phyloP scores from a whole-genome alignment of 2,797 vertebrate genomes.

The Artibeus jamaicensis region DNA sequence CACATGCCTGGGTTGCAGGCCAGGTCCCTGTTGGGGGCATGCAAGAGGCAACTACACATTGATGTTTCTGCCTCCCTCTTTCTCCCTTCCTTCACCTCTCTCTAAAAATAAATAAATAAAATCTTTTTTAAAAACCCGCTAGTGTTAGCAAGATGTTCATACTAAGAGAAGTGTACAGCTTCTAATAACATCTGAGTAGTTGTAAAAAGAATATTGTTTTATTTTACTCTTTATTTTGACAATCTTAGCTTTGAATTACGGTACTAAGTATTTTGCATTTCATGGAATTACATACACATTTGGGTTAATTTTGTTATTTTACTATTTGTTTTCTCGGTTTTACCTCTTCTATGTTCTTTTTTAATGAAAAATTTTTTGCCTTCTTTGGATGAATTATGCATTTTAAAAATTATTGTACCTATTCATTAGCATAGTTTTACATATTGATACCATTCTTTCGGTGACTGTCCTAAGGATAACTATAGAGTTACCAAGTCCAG shows the following conservation, averaged over 20 bases:
- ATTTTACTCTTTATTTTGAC: not conserved
- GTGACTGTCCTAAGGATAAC: not conserved
- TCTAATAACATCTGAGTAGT: not conserved
- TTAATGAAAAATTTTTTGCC: not conserved
- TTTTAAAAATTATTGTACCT: not conserved
- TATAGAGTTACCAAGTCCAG: not conserved
- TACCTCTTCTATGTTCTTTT: not conserved
- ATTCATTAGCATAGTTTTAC: not conserved
- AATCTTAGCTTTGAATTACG: not conserved
- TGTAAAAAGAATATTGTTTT: not conserved
- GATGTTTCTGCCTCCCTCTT: no score
- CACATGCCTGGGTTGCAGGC: no score
- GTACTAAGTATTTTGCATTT: not conserved
- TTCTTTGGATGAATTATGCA: not conserved
- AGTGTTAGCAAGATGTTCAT: not conserved
- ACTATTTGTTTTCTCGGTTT: not conserved
- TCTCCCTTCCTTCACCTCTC: no score
- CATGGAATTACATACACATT: not conserved
- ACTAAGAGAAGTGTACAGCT: not conserved
- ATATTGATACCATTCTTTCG: not conserved
- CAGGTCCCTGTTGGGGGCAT: no score
- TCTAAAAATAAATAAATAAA: no score
- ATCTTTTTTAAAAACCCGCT: not conserved
- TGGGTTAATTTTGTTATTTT: not conserved
- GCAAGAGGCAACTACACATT: no score